These are phyloP conservation scores for Xestoiulus laeticollis DNA, from an alignment of 2,888 invertebrate species.

Conservation along the genomic window DNA sequence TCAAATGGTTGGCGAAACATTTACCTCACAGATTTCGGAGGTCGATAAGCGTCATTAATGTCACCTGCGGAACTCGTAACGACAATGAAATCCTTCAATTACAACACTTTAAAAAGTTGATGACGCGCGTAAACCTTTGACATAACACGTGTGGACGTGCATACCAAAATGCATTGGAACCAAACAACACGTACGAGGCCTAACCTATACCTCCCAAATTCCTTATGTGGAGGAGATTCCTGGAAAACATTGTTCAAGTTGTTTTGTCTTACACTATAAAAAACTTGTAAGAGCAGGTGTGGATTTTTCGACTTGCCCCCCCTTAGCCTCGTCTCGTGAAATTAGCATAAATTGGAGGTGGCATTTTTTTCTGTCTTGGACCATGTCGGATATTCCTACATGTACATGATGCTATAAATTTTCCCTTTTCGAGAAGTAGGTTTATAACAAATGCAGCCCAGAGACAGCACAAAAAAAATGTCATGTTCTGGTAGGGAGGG, in stretches of 20 bases:
- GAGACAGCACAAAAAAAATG: neutral
- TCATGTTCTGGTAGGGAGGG: neutral
- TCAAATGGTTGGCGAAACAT: neutral
- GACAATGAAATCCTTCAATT: conserved; percentile 22
- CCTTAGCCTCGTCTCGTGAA: neutral
- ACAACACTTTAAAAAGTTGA: neutral
- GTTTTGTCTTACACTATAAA: neutral
- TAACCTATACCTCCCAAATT: neutral
- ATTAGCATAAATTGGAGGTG: conserved; percentile 21
- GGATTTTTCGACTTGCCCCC: neutral
- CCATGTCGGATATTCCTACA: neutral
- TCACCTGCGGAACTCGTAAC: neutral
- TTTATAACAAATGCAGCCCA: neutral
- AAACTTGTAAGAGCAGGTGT: neutral
- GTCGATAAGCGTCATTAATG: conserved; percentile 9
- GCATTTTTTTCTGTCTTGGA: neutral
- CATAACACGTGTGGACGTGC: conserved; percentile 18
- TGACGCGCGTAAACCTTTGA: conserved; percentile 37
- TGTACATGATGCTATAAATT: neutral
- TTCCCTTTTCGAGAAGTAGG: neutral
- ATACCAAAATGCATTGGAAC: neutral
- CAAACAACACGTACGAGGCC: conserved; percentile 22
- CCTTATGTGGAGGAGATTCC: neutral
- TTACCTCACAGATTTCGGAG: neutral
- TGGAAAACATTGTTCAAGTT: neutral